Conservation (phyloP, 92 coral and sea anemone genomes). For the Bergia puertoricense region DNA sequence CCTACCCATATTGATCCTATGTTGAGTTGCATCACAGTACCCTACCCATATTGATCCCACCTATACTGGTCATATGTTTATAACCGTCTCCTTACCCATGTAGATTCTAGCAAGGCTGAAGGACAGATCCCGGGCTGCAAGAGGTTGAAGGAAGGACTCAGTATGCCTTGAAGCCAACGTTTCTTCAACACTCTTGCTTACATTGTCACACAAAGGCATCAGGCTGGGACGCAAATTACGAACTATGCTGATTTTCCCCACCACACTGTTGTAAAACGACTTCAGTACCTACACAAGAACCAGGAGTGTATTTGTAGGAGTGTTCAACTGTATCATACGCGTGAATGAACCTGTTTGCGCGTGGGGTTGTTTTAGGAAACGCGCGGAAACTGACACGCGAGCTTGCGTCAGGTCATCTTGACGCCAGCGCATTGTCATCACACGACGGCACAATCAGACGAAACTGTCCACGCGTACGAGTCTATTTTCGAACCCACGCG, state of each 20-base stretch:
- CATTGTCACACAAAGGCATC: constrained; percentile 42
- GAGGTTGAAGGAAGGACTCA: constrained; percentile 61
- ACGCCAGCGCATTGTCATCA: no score
- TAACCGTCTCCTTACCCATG: constrained; percentile 61
- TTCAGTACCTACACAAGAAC: constrained; percentile 57
- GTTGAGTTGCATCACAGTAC: background rate
- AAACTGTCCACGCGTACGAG: no score
- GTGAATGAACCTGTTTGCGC: no score
- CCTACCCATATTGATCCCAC: no score
- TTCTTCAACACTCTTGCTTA: constrained; percentile 45
- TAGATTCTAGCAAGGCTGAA: constrained; percentile 86
- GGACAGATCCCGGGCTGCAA: constrained; percentile 86
- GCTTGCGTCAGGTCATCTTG: no score
- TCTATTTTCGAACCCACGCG: no score
- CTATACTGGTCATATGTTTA: no score
- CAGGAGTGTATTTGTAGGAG: no score
- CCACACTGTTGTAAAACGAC: constrained; percentile 68
- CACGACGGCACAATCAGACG: no score
- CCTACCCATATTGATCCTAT: background rate
- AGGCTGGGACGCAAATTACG: constrained; percentile 49
- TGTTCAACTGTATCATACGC: no score
- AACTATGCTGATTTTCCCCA: constrained; percentile 62
- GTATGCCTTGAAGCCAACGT: constrained; percentile 58
- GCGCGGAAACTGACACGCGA: no score
- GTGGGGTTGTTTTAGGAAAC: no score